Conservation (phyloP, 2,888 invertebrate species). For the Lasioglossum leucozonium region DNA sequence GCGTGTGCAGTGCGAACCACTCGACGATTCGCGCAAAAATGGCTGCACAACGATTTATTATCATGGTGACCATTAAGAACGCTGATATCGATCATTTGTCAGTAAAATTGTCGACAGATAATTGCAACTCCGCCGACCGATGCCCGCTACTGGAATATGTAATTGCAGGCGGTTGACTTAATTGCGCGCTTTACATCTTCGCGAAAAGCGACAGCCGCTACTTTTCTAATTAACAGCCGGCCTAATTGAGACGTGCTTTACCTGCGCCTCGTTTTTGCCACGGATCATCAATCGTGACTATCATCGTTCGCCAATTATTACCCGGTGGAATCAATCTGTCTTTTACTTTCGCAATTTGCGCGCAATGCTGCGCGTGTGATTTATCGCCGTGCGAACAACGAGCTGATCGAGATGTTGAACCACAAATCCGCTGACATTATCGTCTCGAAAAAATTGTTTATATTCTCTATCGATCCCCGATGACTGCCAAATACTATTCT, state of each 20-base stretch:
- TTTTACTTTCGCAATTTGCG: background rate
- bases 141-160: conserved; percentile 57
- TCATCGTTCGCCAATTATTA: conserved; percentile 25
- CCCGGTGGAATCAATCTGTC: background rate
- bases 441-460: background rate
- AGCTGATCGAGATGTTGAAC: background rate
- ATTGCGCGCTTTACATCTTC: conserved; percentile 62
- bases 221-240: conserved; percentile 54
- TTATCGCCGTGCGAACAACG: background rate
- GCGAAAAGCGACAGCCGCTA: conserved; percentile 49
- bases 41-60: conserved; percentile 56
- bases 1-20: background rate
- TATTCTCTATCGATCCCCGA: background rate
- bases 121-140: conserved; percentile 51
- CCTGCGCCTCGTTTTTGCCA: conserved; percentile 14
- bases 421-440: background rate
- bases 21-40: conserved; percentile 42
- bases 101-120: conserved; percentile 56
- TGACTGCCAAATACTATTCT: background rate
- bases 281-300: conserved; percentile 32
- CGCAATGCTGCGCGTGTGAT: background rate
- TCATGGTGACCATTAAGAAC: conserved; percentile 46
- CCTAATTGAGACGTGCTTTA: conserved; percentile 58
- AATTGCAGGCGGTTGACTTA: conserved; percentile 58
- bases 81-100: conserved; percentile 64